phyloP scores from a whole-genome alignment of 1,140 invertebrate genomes.

The Phymastichus coffea region DNA sequence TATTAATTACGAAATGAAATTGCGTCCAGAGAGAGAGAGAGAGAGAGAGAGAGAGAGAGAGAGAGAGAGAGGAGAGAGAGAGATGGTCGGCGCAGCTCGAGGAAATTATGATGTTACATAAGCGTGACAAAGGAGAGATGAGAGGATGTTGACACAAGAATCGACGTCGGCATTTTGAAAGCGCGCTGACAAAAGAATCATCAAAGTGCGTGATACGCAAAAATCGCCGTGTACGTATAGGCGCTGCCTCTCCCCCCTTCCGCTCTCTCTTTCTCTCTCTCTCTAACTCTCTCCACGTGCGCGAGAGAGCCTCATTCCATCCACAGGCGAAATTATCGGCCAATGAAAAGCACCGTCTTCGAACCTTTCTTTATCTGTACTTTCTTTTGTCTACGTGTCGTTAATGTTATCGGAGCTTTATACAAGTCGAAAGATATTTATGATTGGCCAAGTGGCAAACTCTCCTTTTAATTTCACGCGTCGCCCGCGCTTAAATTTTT shows the following conservation, averaged over 20 bases:
- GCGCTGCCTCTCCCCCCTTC: not conserved
- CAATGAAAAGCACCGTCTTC: not conserved
- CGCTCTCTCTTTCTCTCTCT: not conserved
- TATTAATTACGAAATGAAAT: too few relatives aligned
- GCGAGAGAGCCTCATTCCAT: not conserved
- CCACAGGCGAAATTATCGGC: slow-evolving; percentile 1
- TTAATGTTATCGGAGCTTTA: not conserved
- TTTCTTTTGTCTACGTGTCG: not conserved
- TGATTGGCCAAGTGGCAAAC: too few relatives aligned
- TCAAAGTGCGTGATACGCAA: slow-evolving; percentile 23
- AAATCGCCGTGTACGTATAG: too few relatives aligned
- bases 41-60: too few relatives aligned
- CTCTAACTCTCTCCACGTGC: too few relatives aligned
- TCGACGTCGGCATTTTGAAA: not conserved
- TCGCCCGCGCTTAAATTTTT: too few relatives aligned
- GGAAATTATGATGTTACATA: not conserved
- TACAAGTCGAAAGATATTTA: too few relatives aligned
- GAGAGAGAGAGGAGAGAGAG: not conserved
- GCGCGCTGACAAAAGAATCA: not conserved
- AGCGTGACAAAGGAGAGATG: not conserved
- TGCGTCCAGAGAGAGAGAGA: slow-evolving; percentile 1
- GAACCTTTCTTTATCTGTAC: not conserved
- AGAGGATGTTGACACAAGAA: slow-evolving; percentile 6
- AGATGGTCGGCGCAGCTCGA: too few relatives aligned
- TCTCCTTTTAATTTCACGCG: too few relatives aligned